These are phyloP conservation scores for Druon quercuslanigerum DNA, from an alignment of 1,140 invertebrate species.

Conservation along the genomic window DNA sequence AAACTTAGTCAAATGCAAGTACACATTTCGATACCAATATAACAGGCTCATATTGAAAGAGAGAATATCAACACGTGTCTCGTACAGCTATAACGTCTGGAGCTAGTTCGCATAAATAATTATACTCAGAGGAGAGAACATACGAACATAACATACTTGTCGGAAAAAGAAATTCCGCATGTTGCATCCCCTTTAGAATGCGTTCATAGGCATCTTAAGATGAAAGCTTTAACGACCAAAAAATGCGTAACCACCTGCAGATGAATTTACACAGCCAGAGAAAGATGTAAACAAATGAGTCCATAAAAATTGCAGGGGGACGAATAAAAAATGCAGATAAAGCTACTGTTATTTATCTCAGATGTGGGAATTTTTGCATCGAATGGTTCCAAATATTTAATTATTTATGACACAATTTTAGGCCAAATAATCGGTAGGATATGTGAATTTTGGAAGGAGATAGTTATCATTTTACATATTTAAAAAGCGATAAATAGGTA, in stretches of 20 bases:
- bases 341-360: not conserved
- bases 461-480: no score
- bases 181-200: slow-evolving; percentile 20
- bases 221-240: slow-evolving; percentile 8
- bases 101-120: slow-evolving; percentile 28
- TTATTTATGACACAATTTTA: not conserved
- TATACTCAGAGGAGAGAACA: slow-evolving; percentile 20
- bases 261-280: slow-evolving; percentile 24
- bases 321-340: not conserved
- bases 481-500: no score
- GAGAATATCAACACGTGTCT: slow-evolving; percentile 19
- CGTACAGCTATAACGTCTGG: not conserved
- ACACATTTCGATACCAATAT: slow-evolving; percentile 14
- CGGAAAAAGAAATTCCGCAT: slow-evolving; percentile 27
- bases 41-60: slow-evolving; percentile 19
- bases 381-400: not conserved
- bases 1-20: not conserved
- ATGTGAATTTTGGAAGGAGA: not conserved
- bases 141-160: slow-evolving; percentile 8
- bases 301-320: not conserved
- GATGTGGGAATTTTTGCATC: slow-evolving; percentile 14
- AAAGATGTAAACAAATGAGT: slow-evolving; percentile 29
- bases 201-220: not conserved
- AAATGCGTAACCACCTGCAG: slow-evolving; percentile 23
- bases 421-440: not conserved